Evolutionary conservation across 2,113 vertebrate species (phyloP).

Genomic region (Athene cunicularia): DNA sequence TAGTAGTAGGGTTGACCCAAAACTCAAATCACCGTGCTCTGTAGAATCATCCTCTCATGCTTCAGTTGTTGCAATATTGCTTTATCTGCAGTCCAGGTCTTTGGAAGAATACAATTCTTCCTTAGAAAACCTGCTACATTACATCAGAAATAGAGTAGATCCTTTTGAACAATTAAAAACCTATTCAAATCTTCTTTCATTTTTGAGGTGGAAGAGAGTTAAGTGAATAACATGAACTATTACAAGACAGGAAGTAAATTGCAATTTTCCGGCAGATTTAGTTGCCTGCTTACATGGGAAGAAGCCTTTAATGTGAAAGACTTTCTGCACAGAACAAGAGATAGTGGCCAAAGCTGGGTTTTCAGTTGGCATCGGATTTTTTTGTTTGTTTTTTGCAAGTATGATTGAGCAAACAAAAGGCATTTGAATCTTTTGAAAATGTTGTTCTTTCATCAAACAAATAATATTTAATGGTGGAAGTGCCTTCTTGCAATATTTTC

Average conservation of each 20-base stretch:
- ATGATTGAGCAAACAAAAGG: neutral
- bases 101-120: neutral
- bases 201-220: neutral
- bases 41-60: neutral
- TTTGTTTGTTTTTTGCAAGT: neutral
- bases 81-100: neutral
- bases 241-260: neutral
- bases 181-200: neutral
- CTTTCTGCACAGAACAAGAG: neutral
- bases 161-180: accelerated
- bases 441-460: neutral
- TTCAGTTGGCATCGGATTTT: neutral
- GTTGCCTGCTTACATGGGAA: neutral
- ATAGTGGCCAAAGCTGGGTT: neutral
- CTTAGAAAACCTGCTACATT: neutral
- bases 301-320: neutral
- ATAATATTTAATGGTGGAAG: neutral
- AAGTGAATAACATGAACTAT: neutral
- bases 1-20: neutral
- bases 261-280: neutral
- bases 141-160: neutral
- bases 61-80: neutral
- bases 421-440: neutral
- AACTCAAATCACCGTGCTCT: neutral
- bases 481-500: neutral